Evolutionary conservation across 1,140 invertebrate genomes (phyloP), one percentile per base, ranked within the genome.

Genomic region (Papilio glaucus): DNA sequence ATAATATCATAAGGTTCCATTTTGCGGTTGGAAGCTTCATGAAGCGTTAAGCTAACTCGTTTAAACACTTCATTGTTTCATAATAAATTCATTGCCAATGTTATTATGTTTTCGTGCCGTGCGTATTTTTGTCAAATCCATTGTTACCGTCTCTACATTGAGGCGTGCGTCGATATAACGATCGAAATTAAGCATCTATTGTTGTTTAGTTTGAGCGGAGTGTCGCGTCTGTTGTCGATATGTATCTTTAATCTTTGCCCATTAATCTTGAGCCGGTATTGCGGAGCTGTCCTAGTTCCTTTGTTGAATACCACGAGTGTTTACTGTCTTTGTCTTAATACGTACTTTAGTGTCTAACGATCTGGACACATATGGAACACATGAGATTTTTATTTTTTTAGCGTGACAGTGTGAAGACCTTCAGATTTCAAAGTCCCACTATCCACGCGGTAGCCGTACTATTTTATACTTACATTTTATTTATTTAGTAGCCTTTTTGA

Each of bases 101-200:
- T 57, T 10, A 26, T 26, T 57, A 21, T 68, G 21, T 63, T 21
- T 68, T 68, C 63, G 39, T 68, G 63, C 24, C 41, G 63, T 42
- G 21, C 7, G 41, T 18, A 42, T 26, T 68, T 42, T 68, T 26
- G 24, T 42, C 63, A 26, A 42, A 42, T 26, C 13, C 63, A 68
- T 68, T 45, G 63, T 68, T 21, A 68, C 13, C 41, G n/a, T n/a
- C n/a, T n/a, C 21, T 39, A 67, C 63, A 65, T 65, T 65, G 39
- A 68, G 45, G 37, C 67, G 42, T 53, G 67, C 37, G 37, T 53
- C 13, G 26, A 18, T 53, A 69, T 69, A 69, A 69, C 45, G 67
- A 53, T 45, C 26, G 67, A 33, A 69, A 69, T 69, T 69, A 69
- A 69, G 45, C 42, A 69, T 49, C 67, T 45, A 69, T 69, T 69